Evolutionary conservation across 2,888 invertebrate species (phyloP), one percentile per base, ranked within the genome.

Genomic region (Anthrax anthrax): DNA sequence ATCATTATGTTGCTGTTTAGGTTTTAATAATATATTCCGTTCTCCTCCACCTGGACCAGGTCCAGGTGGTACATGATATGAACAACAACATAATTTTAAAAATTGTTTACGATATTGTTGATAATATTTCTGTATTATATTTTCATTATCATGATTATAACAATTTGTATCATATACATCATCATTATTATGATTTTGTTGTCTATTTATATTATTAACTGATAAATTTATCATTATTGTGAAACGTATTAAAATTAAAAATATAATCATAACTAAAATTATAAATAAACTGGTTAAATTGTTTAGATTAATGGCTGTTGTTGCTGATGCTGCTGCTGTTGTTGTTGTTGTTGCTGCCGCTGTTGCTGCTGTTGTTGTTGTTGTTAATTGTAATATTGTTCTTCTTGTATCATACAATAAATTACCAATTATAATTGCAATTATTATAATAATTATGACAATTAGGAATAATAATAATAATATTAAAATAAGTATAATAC

Each of bases 61-160:
- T 17, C 51, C 51, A 17, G 51, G 49, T 23, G 51, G 50, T 36
- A 44, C 47, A 32, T 47, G 47, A 50, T 51, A 51, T 40, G 48
- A 43, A 36, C 46, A 46, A 19, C 46, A 45, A 23, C 47, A 50
- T 16, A 48, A 39, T 37, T 43, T 37, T 34, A 50, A 39, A 42
- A 41, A 46, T 46, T 46, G 46, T 27, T 46, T 46, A 18, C 46
- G 34, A 42, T 46, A 46, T 37, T 29, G 41, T 42, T 46, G 46
- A 38, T 46, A 46, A 17, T 37, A 46, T 40, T 42, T 46, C 29
- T 46, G 37, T n/a, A 46, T 18, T 37, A 46, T 46, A 23, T 40
- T 37, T 9, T 37, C 17, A 37, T 37, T 37, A 37, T 12, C 12
- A 9, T 27, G 23, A 2, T 27, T 27, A 27, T 27, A 1, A 9